Conservation (phyloP, 1,140 invertebrate genomes). For the Penaeus chinensis region DNA sequence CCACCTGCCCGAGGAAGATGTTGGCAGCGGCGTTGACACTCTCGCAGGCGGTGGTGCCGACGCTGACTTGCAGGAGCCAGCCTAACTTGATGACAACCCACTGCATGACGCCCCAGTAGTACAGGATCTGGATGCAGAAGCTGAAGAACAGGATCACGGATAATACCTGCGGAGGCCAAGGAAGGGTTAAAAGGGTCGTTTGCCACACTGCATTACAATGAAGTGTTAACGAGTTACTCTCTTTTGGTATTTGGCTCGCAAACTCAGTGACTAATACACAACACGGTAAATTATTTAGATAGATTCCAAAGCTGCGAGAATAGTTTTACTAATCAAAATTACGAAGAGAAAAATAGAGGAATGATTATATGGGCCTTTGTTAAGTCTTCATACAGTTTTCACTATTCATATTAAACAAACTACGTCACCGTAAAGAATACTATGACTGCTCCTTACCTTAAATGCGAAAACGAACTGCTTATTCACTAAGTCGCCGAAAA, state of each 20-base stretch:
- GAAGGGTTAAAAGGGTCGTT: not conserved
- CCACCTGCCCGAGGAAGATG: conserved; percentile 89
- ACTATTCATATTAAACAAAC: too few relatives aligned
- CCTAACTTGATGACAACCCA: conserved; percentile 86
- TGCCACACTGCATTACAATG: too few relatives aligned
- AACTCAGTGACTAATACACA: too few relatives aligned
- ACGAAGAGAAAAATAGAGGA: too few relatives aligned
- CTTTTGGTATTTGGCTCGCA: too few relatives aligned
- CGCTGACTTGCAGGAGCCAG: conserved; percentile 77
- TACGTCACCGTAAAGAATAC: too few relatives aligned
- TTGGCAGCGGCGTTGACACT: conserved; percentile 91
- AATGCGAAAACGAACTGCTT: conserved; percentile 81
- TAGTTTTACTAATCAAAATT: too few relatives aligned
- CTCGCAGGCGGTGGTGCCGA: conserved; percentile 91
- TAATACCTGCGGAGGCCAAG: conserved; percentile 73
- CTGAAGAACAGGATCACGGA: conserved; percentile 93
- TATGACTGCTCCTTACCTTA: conserved; percentile 73
- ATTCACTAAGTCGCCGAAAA: conserved; percentile 82
- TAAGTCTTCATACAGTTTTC: too few relatives aligned
- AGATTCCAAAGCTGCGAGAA: too few relatives aligned
- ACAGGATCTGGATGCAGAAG: conserved; percentile 87
- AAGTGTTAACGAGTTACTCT: too few relatives aligned
- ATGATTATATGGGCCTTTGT: too few relatives aligned
- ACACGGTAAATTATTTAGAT: too few relatives aligned
- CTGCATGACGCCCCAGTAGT: conserved; percentile 89